Base-by-base conservation (phyloP, 2,797 vertebrate genomes). In the Trematomus bernacchii region DNA sequence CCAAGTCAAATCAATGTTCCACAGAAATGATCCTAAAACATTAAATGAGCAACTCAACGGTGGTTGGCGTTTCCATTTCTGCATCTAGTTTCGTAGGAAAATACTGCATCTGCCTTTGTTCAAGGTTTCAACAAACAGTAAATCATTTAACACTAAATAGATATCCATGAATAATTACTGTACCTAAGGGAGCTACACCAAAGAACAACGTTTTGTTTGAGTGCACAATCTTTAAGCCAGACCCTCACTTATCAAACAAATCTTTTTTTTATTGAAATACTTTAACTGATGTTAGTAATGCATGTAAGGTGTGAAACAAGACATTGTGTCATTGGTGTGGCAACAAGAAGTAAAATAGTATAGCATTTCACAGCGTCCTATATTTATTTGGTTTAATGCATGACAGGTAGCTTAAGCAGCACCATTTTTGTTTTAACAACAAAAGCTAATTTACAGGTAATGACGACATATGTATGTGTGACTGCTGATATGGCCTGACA, bases 1-100 rank as follows among this genome's bases (percentile, higher is more conserved):
- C 71, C 80, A 73, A 82, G 68, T 77, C 68, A 83, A 85, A 90
- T 89, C 42, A 70, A 80, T 86, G 87, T 37, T 66, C 46, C 63
- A 76, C 80, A 85, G 76, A 80, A 87, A 84, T 87, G 61, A 0
- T 12, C 60, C 55, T 74, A 47, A 71, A 54, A n/a, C n/a, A 47
- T 66, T 12, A 48, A 66, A 68, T 55, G 64, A 66, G 75, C 43
- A 60, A 19, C 58, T 66, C 13, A 84, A 30, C 60, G 43, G 55
- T 7, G 47, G 47, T 40, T 55, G 47, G 13, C 23, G 15, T 46
- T 43, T 54, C 19, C 52, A 58, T 73, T 67, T 59, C 46, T 37
- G 65, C 37, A 13, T 54, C 18, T 33, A 46, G 69, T 43, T 60
- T 52, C 68, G 23, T 23, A 4, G 14, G 46, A 66, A 57, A 43